Base-by-base conservation (phyloP, 64 coral and sea anemone genomes). In the Acropora yongei region DNA sequence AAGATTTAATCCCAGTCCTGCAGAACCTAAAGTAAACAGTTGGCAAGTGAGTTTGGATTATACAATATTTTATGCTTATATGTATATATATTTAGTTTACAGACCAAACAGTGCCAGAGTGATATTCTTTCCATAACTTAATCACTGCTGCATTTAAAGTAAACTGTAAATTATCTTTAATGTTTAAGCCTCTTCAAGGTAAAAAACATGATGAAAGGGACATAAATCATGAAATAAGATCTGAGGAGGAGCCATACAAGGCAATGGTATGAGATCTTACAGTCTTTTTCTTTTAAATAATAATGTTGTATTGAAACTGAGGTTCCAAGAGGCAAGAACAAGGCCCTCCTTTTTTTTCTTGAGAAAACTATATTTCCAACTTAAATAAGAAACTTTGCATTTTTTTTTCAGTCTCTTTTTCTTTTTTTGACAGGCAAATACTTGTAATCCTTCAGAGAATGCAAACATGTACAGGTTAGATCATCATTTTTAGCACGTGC, bases 1-100 rank as follows among this genome's bases (percentile, higher is more conserved):
- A 65, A 84, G 80, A 80, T 80, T 74, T 72, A 49, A 67, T 45
- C 63, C 82, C 1, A 84, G 60, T 47, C 63, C 82, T 69, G 82
- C 6, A n/a, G 71, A 71, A 49, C 61, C 82, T 20, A 84, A 84
- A 84, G 82, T 60, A 71, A 43, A 44, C 19, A 65, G 42, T 45
- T 84, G 61, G 82, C 82, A 84, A 67, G 79, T 82, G 20, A 82
- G 79, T 61, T 8, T 12, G 1, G 5, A 5, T 74, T 55, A 7
- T 55, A 0, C 0, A 55, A 5, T 55, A 10, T 55, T 55, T 30
- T 30, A 10, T 10, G 10, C 51, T 55, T 55, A 55, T 55, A 55
- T 55, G 0, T 55, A 7, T 0, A 55, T 16, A 68, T 16, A 2
- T 0, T 68, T 68, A 68, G 51, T 30, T 30, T 30, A 30, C 30